These are phyloP conservation scores for Stenolophus ochropezus DNA, from an alignment of 2,888 invertebrate species.

Conservation along the genomic window DNA sequence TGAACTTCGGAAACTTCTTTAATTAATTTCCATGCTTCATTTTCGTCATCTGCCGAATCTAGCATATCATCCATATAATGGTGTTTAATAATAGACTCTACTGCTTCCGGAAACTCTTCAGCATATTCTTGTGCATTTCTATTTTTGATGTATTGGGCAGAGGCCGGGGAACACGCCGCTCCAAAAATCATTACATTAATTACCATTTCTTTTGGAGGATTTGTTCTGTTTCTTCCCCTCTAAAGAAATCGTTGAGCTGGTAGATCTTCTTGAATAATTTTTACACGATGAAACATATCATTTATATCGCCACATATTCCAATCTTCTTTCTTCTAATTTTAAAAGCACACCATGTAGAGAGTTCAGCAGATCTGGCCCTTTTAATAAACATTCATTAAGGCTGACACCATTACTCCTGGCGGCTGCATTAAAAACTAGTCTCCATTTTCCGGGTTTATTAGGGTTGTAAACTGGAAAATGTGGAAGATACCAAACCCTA, in stretches of 20 bases:
- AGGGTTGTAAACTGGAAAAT: not conserved
- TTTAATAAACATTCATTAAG: not conserved
- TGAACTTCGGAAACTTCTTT: not conserved
- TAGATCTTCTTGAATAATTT: not conserved
- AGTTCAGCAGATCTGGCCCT: not conserved
- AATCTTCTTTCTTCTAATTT: not conserved
- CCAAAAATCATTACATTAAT: too few species aligned
- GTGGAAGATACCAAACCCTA: not conserved
- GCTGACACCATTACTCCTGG: not conserved
- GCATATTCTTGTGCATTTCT: not conserved
- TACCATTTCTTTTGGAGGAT: not conserved
- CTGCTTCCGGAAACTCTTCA: not conserved
- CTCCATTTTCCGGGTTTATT: not conserved
- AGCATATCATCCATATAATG: not conserved
- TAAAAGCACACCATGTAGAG: not conserved
- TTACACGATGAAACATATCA: not conserved
- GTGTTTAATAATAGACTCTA: not conserved
- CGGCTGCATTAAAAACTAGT: not conserved
- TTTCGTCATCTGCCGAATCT: not conserved
- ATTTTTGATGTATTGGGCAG: not conserved
- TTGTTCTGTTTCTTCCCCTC: not conserved
- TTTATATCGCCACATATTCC: not conserved
- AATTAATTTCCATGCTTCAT: not conserved
- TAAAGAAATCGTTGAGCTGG: not conserved
- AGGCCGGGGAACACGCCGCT: too few species aligned